Evolutionary conservation across 1,140 invertebrate species (phyloP).

Genomic region (Scylla paramamosain): DNA sequence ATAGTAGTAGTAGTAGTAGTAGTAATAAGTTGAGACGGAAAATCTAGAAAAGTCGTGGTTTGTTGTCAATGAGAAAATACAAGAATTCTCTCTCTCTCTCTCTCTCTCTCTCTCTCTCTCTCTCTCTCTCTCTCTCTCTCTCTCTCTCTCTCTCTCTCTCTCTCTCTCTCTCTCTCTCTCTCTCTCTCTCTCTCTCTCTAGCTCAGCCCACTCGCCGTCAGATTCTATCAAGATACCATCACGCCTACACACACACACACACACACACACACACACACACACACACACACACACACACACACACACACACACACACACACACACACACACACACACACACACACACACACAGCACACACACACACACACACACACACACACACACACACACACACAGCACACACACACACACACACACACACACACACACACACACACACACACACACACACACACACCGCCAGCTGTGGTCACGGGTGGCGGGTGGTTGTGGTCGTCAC

Average conservation of each 20-base stretch:
- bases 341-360: too few species aligned
- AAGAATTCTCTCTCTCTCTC: neutral
- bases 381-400: too few species aligned
- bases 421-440: too few species aligned
- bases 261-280: too few species aligned
- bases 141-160: slow-evolving; percentile 18
- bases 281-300: too few species aligned
- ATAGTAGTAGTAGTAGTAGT: neutral
- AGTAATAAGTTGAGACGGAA: neutral
- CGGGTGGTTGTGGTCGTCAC: neutral
- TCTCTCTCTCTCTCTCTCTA: neutral
- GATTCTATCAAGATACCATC: neutral
- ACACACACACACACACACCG: too few species aligned
- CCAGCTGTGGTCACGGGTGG: neutral
- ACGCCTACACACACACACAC: too few species aligned
- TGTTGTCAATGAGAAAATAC: neutral
- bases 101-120: slow-evolving; percentile 3
- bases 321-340: too few species aligned
- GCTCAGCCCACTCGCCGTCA: neutral
- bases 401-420: too few species aligned
- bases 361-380: too few species aligned
- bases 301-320: too few species aligned
- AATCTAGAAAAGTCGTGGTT: neutral
- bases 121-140: too few species aligned
- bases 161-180: slow-evolving; percentile 18